Base-by-base conservation (phyloP, 2,113 vertebrate genomes). In the Abramis brama region DNA sequence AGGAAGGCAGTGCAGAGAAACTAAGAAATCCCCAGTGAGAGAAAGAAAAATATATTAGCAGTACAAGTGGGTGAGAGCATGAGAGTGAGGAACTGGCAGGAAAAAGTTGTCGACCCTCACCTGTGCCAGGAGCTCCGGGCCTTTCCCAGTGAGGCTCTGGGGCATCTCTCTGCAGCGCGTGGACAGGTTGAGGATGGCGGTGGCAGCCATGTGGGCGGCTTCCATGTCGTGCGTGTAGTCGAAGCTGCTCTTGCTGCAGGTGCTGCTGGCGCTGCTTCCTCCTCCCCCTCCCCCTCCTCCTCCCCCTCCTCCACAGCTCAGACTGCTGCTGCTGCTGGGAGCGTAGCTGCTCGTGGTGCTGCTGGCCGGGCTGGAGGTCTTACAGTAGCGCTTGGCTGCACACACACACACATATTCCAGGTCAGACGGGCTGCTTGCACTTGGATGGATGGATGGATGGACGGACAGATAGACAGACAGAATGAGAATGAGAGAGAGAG, bases 181-280 rank as follows among this genome's bases (percentile, higher is more conserved):
- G 88, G 98, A 99, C 92, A 99, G 96, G 94, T 99, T 99, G 93
- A 99, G 96, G 93, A 99, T 99, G 94, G 98, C 98, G 0, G 98
- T 97, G 91, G 98, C 98, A 6, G 98, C 98, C 98, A 99, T 99
- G 96, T 99, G 98, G 0, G 98, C 98, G 2, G 98, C 98, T 94
- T 99, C 98, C 97, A 98, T 96, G 94, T 99, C 98, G 86, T 99
- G 98, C 50, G 96, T 98, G 95, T 98, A 99, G 94, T 99, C 98
- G 87, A 99, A 99, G 95, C 98, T 99, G 96, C 98, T 99, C 92
- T 97, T 99, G 94, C 98, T 99, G 96, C 98, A 99, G 87, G 98
- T 98, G 94, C 98, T 99, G 96, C 97, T 99, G 93, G 97, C 98
- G 78, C 98, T 98, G 96, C 98, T 98, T 91, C 96, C 96, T 23